Base-by-base conservation (phyloP, 2,113 vertebrate genomes). In the Panurus biarmicus region DNA sequence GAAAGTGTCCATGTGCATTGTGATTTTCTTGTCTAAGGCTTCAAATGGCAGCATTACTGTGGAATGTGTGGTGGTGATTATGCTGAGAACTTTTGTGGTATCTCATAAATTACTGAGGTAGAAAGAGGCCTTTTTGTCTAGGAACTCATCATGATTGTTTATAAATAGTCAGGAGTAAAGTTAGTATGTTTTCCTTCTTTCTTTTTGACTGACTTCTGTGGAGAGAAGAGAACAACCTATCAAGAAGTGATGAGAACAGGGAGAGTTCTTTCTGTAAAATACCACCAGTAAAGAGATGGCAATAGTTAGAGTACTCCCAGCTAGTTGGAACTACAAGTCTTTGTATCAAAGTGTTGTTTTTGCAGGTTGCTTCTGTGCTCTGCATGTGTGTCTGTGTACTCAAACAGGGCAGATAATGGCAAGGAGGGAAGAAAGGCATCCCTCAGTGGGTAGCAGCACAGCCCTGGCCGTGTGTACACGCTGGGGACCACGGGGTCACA, bases 271-370 rank as follows among this genome's bases (percentile, higher is more conserved):
- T 67, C 60, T 45, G 31, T 78, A 58, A 78, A 94, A 60, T 10
- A 19, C 35, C n/a, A 31, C 50, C 0, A 1, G 85, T 69, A 17
- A 45, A 81, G 88, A 93, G 38, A 71, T 12, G 50, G 58, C 24
- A 74, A 74, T 89, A 42, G 73, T 93, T 97, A 84, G 89, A 92
- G 84, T 92, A 67, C 79, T 90, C 93, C 50, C 83, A 77, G 70
- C 56, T 70, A 76, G 73, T 85, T n/a, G n/a, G n/a, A n/a, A n/a
- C n/a, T 86, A 35, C n/a, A 31, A 76, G 58, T 48, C 45, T 81
- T 80, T 56, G n/a, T 78, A 47, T 79, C 50, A 78, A 89, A 85
- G 82, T 47, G 72, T 18, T 70, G 57, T 38, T 81, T 88, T 78
- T 85, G 67, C 69, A 67, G 61, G 72, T 89, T 65, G 48, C 74